A percentile compares a stretch with the other conserved stretches of the same genome.
Conservation (phyloP, 2,113 vertebrate species). For the Oryzias javanicus region DNA sequence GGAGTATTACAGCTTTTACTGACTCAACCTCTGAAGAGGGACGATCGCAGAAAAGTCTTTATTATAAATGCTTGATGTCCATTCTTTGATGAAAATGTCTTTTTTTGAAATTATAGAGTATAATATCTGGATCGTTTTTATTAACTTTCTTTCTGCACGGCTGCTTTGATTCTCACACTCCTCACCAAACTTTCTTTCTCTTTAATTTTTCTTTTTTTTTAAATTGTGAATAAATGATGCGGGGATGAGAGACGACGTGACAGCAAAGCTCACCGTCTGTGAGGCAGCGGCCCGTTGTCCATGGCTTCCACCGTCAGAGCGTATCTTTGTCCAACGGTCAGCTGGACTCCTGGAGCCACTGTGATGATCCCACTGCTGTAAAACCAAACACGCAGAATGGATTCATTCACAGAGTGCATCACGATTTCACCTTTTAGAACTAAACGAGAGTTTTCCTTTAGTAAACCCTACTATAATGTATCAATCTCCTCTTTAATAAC, state of each 20-base stretch:
- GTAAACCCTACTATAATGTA: too few relatives aligned
- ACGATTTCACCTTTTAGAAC: not conserved
- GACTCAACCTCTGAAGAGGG: conserved; percentile 32
- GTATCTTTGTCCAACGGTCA: conserved; percentile 82
- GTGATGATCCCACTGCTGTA: conserved; percentile 82
- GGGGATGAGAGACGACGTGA: not conserved
- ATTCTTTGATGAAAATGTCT: conserved; percentile 4
- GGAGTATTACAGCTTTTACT: conserved; percentile 27
- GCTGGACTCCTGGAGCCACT: conserved; percentile 74
- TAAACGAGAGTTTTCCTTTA: not conserved
- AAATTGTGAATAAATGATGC: not conserved
- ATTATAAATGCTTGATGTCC: not conserved
- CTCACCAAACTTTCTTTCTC: conserved; percentile 1
- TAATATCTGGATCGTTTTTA: conserved; percentile 17
- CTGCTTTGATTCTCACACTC: not conserved
- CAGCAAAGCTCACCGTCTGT: conserved; percentile 81
- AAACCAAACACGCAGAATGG: conserved; percentile 1
- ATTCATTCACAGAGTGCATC: not conserved
- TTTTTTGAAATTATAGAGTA: conserved; percentile 7
- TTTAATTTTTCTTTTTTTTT: too few relatives aligned
- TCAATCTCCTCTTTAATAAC: too few relatives aligned
- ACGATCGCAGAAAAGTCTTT: conserved; percentile 19
- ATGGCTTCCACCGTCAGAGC: conserved; percentile 87
- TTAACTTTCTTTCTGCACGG: not conserved
- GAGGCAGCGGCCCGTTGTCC: conserved; percentile 81